phyloP scores from a whole-genome alignment of 2,797 vertebrate genomes.

The Sternarchorhynchus goeldii region DNA sequence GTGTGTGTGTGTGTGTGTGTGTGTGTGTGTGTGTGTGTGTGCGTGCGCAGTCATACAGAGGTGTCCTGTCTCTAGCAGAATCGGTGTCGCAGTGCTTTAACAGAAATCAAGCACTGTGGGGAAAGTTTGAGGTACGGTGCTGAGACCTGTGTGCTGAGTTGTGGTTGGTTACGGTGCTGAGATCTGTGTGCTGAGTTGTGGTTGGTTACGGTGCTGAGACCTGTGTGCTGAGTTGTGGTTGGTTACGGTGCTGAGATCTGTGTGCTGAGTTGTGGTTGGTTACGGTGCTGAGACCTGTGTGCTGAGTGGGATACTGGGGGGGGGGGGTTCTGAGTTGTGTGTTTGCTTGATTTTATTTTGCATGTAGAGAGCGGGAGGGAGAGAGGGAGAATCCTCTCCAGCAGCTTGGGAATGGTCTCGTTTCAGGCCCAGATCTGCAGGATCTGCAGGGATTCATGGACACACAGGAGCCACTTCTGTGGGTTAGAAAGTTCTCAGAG shows the following conservation, averaged over 20 bases:
- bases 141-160: constrained; percentile 4
- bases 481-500: constrained; percentile 66
- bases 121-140: background rate
- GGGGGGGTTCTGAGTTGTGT: no score
- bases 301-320: no score
- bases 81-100: no score
- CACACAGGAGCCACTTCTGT: constrained; percentile 57
- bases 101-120: no score
- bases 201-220: no score
- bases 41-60: background rate
- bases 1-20: no score
- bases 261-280: background rate
- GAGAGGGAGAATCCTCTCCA: no score
- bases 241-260: constrained; percentile 16
- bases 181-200: no score
- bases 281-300: no score
- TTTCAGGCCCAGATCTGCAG: constrained; percentile 44
- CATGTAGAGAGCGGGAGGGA: no score
- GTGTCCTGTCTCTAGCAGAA: background rate
- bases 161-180: background rate
- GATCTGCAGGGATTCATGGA: constrained; percentile 36
- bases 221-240: background rate
- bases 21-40: no score
- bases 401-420: background rate
- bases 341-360: no score